Evolutionary conservation across 2,888 invertebrate species (phyloP), one percentile per base, ranked within the genome.

Genomic region (Myathropa florea): DNA sequence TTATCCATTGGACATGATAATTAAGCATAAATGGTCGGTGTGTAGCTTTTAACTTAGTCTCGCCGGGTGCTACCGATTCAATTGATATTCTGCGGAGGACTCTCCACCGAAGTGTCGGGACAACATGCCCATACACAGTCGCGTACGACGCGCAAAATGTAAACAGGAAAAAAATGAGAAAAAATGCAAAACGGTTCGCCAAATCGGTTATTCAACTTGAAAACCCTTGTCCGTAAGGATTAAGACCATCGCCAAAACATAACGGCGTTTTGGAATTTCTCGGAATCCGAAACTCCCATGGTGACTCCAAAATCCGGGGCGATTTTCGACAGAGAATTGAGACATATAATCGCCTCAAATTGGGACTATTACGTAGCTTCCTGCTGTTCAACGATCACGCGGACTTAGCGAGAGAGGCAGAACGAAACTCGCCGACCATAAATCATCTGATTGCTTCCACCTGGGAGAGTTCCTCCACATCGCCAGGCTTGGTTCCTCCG

Each of bases 201-300:
- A 85, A 85, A 82, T 85, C 85, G 85, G 85, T 85, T 85, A 73
- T 85, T 85, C 85, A 85, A 82, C 85, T 77, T 64, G 77, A 72
- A 78, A 60, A 57, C 26, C 28, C 10, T 36, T 46, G 65, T 65
- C 75, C 39, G 30, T 7, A 18, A 65, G 72, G 77, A 85, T 81
- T 81, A 77, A 57, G 60, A 64, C 71, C 65, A 71, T 18, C 46
- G 53, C 64, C 9, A 71, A 7, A 64, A 21, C 75, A 79, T 75
- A 83, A 80, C 80, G 83, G 83, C 10, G 33, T 46, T n/a, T 18
- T 23, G 64, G n/a, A 55, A 63, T 85, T 81, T 71, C 46, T 46
- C 63, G 67, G 55, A 80, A 46, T 81, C 46, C 67, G 71, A 28
- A 64, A 75, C 24, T 70, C 64, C 57, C 53, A 10, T 26, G 39